Percentiles rank a stretch among this genome's conserved stretches.
Conservation (phyloP, 2,113 vertebrate genomes). For the Cebus imitator region DNA sequence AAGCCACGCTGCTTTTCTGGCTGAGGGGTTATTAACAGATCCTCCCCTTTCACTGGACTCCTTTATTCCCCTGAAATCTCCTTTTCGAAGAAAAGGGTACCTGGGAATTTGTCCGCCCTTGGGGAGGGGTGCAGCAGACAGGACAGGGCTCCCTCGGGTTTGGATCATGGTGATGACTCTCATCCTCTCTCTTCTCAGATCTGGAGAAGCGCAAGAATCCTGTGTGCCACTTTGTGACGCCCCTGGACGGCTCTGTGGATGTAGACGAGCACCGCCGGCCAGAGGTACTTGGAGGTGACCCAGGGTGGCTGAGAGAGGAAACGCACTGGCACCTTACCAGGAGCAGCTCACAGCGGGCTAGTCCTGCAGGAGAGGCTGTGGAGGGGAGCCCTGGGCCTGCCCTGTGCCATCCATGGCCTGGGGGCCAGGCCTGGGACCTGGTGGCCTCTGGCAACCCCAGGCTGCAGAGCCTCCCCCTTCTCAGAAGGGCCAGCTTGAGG, state of each 20-base stretch:
- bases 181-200: constrained; percentile 82
- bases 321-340: background rate
- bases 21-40: background rate
- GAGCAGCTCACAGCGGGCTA: background rate
- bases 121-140: fast-evolving
- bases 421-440: fast-evolving
- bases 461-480: background rate
- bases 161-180: background rate
- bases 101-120: background rate
- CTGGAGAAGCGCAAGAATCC: constrained; percentile 96
- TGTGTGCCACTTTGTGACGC: constrained; percentile 97
- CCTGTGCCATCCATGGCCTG: fast-evolving
- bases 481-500: background rate
- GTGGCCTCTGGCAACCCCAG: background rate
- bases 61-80: background rate
- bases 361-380: fast-evolving
- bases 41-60: background rate
- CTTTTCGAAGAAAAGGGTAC: background rate
- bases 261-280: constrained; percentile 91
- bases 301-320: background rate
- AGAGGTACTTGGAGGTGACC: constrained; percentile 84
- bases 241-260: constrained; percentile 92
- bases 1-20: background rate
- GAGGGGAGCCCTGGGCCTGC: fast-evolving
- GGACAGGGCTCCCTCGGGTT: background rate